Base-by-base conservation (phyloP, 1,140 invertebrate genomes). In the Parasteatoda tepidariorum region DNA sequence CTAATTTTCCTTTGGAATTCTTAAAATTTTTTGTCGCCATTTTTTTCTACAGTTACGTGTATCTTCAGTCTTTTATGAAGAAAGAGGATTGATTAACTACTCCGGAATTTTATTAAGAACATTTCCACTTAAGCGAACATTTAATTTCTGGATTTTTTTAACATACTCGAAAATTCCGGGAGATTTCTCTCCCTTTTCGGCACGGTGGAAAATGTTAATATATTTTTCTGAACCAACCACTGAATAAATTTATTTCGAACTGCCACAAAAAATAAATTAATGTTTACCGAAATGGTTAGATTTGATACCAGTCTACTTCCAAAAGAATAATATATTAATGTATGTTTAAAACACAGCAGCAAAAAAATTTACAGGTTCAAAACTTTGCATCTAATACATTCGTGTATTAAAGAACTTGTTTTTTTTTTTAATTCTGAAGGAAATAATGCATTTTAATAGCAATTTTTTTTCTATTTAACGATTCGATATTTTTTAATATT, bases 31-130 rank as follows among this genome's bases (percentile, higher is more conserved):
- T 41, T 48, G 24, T 31, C 18, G n/a, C 11, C 7, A 28, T 48
- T 68, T 68, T 68, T 41, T 48, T 11, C n/a, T 24, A 9, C 66
- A 34, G 30, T 5, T 18, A 64, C 13, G 18, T 24, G 9, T 64
- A 59, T 24, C 22, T 41, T 24, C 13, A 22, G 31, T 28, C 13
- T 64, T 3, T n/a, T n/a, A 26, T n/a, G 9, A 22, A 26, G 2
- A 15, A 59, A 59, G 24, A 7, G 57, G 57, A 22, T 59, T 59
- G 57, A 59, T 59, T 59, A 59, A 59, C 57, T 59, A n/a, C 57
- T 7, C 15, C 1, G 57, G n/a, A 59, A 59, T 59, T 59, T 59
- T 59, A 59, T 59, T 59, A 59, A 59, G 24, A 59, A 59, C 57
- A 59, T 59, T 59, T 59, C 57, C 38, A 48, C 38, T 48, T 48